A percentile compares a stretch with the other conserved stretches of the same genome.
Evolutionary conservation across 2,888 invertebrate genomes (phyloP).

Genomic region (Heliconius aoede): DNA sequence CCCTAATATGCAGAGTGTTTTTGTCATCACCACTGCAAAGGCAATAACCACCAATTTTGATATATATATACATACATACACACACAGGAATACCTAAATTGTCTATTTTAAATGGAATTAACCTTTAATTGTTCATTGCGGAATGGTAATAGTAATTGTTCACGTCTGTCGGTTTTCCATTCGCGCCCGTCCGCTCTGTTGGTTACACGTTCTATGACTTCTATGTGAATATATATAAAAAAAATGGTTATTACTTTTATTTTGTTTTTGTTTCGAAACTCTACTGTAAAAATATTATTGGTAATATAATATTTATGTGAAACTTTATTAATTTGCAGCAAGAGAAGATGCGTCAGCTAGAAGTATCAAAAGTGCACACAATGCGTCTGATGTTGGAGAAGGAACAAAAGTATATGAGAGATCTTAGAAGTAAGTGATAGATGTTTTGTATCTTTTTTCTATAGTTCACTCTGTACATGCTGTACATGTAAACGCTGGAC

Average conservation of each 20-base stretch:
- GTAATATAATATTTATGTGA: neutral
- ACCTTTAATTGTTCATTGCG: neutral
- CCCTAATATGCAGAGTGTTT: neutral
- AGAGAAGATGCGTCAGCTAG: slow-evolving; percentile 93
- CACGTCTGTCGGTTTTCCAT: slow-evolving; percentile 4
- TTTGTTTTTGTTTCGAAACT: too few relatives aligned
- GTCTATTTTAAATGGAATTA: slow-evolving; percentile 3
- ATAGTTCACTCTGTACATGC: neutral
- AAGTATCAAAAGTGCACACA: slow-evolving; percentile 92
- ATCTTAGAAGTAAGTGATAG: slow-evolving; percentile 86
- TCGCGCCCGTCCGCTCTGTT: slow-evolving; percentile 2
- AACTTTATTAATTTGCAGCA: slow-evolving; percentile 82
- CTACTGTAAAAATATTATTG: too few relatives aligned
- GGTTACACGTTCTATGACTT: neutral
- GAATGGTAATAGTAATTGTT: slow-evolving; percentile 15
- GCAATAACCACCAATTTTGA: too few relatives aligned
- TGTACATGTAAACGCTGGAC: too few relatives aligned
- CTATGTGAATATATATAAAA: neutral
- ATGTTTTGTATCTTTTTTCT: neutral
- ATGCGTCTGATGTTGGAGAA: slow-evolving; percentile 95
- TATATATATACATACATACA: too few relatives aligned
- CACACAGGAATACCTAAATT: neutral
- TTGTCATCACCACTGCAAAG: too few relatives aligned
- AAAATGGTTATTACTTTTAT: too few relatives aligned
- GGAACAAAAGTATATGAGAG: slow-evolving; percentile 91